These are phyloP conservation scores for Temnothorax curvispinosus DNA, from an alignment of 1,140 invertebrate species.

Conservation along the genomic window DNA sequence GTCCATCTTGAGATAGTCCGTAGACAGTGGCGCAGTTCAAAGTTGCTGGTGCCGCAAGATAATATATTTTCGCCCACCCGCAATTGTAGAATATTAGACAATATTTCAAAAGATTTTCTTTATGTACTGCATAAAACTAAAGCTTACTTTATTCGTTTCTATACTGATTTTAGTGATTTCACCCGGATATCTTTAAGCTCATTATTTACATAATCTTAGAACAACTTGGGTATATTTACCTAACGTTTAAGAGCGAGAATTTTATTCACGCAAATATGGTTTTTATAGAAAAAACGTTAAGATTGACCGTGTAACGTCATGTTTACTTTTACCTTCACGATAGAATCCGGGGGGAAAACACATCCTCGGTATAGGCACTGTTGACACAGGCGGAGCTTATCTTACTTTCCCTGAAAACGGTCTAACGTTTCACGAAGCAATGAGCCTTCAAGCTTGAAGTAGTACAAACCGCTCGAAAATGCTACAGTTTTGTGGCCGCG, in stretches of 20 bases:
- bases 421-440: slow-evolving; percentile 44
- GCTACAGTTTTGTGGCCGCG: slow-evolving; percentile 40
- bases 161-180: background rate
- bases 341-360: slow-evolving; percentile 1
- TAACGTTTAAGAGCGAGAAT: background rate
- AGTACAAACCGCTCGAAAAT: slow-evolving; percentile 51
- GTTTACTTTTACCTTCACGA: background rate
- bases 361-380: background rate
- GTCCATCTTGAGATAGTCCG: slow-evolving; percentile 26
- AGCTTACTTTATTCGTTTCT: too few relatives aligned
- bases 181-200: background rate
- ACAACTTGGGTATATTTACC: background rate
- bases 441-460: slow-evolving; percentile 18
- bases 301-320: background rate
- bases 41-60: background rate
- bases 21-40: background rate
- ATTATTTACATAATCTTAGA: background rate
- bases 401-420: slow-evolving; percentile 21
- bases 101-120: background rate
- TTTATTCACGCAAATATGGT: background rate
- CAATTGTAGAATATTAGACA: background rate
- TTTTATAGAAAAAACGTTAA: background rate
- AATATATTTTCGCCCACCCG: slow-evolving; percentile 6
- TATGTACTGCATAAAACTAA: too few relatives aligned
- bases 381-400: slow-evolving; percentile 28